Conservation (phyloP, 2,113 vertebrate species). For the Caranx ignobilis region DNA sequence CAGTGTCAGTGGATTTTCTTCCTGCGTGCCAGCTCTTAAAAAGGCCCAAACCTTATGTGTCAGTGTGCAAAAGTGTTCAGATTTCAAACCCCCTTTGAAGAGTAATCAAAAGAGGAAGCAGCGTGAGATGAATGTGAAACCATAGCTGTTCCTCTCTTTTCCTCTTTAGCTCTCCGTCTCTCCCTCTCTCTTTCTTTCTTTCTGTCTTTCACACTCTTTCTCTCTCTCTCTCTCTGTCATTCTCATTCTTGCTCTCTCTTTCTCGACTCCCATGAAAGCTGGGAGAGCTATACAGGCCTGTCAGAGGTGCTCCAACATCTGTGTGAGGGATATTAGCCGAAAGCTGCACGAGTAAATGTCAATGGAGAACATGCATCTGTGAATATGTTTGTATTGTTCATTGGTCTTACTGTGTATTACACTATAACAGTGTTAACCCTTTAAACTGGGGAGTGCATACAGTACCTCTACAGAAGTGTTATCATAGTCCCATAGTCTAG, state of each 20-base stretch:
- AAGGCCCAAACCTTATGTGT: conserved; percentile 60
- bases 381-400: neutral
- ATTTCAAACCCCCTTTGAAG: conserved; percentile 76
- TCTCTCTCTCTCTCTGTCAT: conserved; percentile 18
- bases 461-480: neutral
- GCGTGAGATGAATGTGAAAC: conserved; percentile 70
- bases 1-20: conserved; percentile 59
- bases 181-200: neutral
- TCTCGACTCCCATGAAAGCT: conserved; percentile 32
- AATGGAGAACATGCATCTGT: neutral
- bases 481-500: neutral
- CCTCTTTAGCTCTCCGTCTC: conserved; percentile 10
- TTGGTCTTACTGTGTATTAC: neutral
- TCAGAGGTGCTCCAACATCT: conserved; percentile 12
- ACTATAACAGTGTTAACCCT: neutral
- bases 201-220: conserved; percentile 10
- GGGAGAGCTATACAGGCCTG: conserved; percentile 2
- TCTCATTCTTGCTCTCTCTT: neutral
- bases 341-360: conserved; percentile 10
- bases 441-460: neutral
- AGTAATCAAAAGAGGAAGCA: conserved; percentile 71
- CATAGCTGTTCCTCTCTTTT: conserved; percentile 40
- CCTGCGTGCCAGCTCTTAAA: conserved; percentile 58
- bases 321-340: conserved; percentile 28
- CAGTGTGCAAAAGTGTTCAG: conserved; percentile 67